phyloP scores from a whole-genome alignment of 2,797 vertebrate genomes.

The Liasis olivaceus region DNA sequence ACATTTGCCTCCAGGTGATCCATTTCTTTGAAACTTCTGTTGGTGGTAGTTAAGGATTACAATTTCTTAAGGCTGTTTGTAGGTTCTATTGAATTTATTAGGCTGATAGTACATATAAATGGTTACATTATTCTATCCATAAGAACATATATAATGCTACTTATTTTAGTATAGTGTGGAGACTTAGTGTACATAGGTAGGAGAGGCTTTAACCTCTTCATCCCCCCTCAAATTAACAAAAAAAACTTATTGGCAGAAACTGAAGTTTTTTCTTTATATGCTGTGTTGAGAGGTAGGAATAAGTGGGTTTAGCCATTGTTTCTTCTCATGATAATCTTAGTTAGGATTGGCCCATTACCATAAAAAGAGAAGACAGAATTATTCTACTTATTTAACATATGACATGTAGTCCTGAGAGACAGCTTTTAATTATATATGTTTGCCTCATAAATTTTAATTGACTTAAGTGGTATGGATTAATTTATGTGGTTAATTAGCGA shows the following conservation, averaged over 20 bases:
- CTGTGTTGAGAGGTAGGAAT: neutral
- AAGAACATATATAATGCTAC: neutral
- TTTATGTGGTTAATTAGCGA: neutral
- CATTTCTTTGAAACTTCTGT: neutral
- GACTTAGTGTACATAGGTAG: neutral
- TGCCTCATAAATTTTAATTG: neutral
- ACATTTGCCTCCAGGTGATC: constrained; percentile 90
- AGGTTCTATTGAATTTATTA: neutral
- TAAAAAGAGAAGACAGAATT: neutral
- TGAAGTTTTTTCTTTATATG: neutral
- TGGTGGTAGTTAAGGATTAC: neutral
- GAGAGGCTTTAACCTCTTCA: neutral
- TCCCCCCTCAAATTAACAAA: neutral
- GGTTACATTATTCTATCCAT: neutral
- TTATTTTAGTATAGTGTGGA: neutral
- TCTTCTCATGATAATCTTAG: neutral
- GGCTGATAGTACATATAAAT: neutral
- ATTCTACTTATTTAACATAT: neutral
- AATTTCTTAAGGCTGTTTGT: neutral
- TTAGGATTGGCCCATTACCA: neutral
- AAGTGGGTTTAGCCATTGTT: neutral
- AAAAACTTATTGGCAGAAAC: neutral
- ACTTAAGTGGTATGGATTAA: neutral
- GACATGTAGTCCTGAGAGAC: neutral
- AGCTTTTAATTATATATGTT: neutral